Conservation (phyloP, 2,888 invertebrate genomes). For the Ochropacha duplaris region DNA sequence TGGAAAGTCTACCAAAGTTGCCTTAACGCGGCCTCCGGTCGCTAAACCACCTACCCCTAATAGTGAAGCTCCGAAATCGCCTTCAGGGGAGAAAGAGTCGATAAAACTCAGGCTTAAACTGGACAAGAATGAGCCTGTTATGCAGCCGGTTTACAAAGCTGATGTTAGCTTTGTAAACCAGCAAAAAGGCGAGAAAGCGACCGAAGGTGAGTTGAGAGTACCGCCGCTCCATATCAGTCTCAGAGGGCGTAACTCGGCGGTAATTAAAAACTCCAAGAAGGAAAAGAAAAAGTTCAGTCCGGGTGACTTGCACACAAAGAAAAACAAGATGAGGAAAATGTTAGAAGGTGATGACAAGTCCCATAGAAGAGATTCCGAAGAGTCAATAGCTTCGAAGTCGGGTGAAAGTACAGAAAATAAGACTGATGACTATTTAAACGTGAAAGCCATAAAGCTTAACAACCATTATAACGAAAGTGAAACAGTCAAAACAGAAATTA, state of each 20-base stretch:
- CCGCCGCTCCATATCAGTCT: conserved; percentile 95
- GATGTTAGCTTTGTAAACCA: conserved; percentile 88
- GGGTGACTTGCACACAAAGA: conserved; percentile 78
- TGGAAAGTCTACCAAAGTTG: conserved; percentile 68
- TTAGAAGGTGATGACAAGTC: conserved; percentile 65
- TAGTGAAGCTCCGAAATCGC: conserved; percentile 61
- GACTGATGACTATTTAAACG: conserved; percentile 72
- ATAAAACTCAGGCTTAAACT: conserved; percentile 92
- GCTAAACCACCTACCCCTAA: conserved; percentile 46
- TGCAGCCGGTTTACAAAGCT: conserved; percentile 90
- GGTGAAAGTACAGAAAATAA: conserved; percentile 63
- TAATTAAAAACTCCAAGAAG: conserved; percentile 90
- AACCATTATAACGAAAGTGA: conserved; percentile 65
- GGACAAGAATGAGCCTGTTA: conserved; percentile 91
- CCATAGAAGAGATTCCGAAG: conserved; percentile 64
- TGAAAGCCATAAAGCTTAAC: conserved; percentile 67
- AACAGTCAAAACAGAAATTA: conserved; percentile 68
- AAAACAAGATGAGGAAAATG: conserved; percentile 76
- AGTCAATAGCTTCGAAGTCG: conserved; percentile 58
- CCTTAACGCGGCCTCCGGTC: conserved; percentile 58
- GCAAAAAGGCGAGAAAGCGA: conserved; percentile 74
- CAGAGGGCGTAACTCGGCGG: conserved; percentile 92
- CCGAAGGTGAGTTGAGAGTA: conserved; percentile 89
- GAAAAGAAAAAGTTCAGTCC: conserved; percentile 83
- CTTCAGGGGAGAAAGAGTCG: conserved; percentile 85